A percentile compares a stretch with the other conserved stretches of the same genome.
These are phyloP conservation scores for Rhynchotus rufescens DNA, from an alignment of 2,797 vertebrate species.

Conservation along the genomic window DNA sequence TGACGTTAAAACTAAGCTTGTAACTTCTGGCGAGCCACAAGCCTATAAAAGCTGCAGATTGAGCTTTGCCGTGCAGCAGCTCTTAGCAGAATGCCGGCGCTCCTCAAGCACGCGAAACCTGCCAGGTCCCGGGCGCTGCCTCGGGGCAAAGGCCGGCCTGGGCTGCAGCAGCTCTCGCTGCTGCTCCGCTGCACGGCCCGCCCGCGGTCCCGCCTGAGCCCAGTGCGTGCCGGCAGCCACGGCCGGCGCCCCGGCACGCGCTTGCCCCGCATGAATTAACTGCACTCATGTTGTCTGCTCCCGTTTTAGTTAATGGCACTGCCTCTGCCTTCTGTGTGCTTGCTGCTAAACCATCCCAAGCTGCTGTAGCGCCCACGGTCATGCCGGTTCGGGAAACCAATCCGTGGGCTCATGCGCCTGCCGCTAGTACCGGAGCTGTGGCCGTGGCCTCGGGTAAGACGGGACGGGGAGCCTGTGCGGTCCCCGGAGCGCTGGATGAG, in stretches of 20 bases:
- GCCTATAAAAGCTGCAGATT: neutral
- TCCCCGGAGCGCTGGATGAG: slow-evolving; percentile 71
- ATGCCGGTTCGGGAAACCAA: slow-evolving; percentile 97
- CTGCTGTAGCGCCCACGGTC: slow-evolving; percentile 84
- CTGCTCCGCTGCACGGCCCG: neutral
- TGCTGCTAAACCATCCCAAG: slow-evolving; percentile 83
- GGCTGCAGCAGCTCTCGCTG: neutral
- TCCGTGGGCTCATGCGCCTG: slow-evolving; percentile 93
- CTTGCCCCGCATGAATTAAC: slow-evolving; percentile 82
- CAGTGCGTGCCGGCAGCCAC: slow-evolving; percentile 51
- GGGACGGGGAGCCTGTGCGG: slow-evolving; percentile 72
- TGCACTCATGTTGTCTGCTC: slow-evolving; percentile 83
- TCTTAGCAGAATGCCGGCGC: neutral
- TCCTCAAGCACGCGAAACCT: neutral
- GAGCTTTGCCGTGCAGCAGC: neutral
- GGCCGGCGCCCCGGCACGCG: slow-evolving; percentile 54
- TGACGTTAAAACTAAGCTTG: neutral
- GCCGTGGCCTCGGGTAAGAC: slow-evolving; percentile 82
- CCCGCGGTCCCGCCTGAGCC: slow-evolving; percentile 37
- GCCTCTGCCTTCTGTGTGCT: slow-evolving; percentile 87
- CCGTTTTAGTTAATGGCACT: slow-evolving; percentile 94
- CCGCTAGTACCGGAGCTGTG: slow-evolving; percentile 87
- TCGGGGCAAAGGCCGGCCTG: neutral
- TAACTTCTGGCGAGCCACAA: neutral
- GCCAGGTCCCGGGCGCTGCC: neutral